Evolutionary conservation across 2,113 vertebrate species (phyloP).

Genomic region (Muntiacus muntjak): DNA sequence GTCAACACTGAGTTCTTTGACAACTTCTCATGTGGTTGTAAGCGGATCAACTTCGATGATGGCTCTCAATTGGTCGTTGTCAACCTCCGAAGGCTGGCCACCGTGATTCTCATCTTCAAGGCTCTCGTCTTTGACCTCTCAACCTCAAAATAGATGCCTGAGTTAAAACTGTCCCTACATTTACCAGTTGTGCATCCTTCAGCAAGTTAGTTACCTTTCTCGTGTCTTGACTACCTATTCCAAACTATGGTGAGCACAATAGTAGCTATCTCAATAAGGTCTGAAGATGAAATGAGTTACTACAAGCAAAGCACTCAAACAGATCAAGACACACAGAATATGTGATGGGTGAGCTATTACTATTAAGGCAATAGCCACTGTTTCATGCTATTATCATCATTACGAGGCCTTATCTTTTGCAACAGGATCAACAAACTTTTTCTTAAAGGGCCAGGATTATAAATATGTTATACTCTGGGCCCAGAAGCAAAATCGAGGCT

Average conservation of each 20-base stretch:
- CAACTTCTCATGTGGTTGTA: background rate
- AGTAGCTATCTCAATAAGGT: background rate
- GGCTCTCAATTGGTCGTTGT: background rate
- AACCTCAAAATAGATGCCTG: background rate
- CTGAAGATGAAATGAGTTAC: background rate
- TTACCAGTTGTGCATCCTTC: too few species aligned
- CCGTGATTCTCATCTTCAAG: background rate
- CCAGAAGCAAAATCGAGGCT: background rate
- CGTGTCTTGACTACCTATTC: background rate
- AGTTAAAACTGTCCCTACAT: background rate
- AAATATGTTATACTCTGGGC: background rate
- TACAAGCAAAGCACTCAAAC: background rate
- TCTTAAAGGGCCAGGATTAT: background rate
- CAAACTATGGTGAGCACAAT: background rate
- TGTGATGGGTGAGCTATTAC: background rate
- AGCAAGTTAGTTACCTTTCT: background rate
- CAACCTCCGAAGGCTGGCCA: background rate
- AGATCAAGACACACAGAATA: background rate
- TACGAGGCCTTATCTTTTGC: background rate
- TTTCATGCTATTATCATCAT: background rate
- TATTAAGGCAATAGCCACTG: background rate
- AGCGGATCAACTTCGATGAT: background rate
- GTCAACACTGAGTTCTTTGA: background rate
- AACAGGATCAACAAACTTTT: background rate
- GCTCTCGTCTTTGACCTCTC: background rate